Conservation (phyloP, 2,113 vertebrate genomes). For the Dasypus novemcinctus region DNA sequence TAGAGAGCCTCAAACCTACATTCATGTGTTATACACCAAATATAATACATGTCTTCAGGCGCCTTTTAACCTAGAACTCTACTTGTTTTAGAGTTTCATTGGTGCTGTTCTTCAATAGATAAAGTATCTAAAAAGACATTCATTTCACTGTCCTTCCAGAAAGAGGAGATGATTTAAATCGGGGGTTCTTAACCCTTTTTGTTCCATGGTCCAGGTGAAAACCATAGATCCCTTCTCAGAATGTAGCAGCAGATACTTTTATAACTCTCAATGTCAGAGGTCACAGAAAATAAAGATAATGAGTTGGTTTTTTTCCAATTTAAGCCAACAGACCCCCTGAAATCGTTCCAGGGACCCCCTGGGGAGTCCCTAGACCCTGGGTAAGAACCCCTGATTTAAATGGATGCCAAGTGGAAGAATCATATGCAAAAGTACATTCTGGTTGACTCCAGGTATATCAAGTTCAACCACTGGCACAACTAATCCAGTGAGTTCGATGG, state of each 20-base stretch:
- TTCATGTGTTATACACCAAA: neutral
- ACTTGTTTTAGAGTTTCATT: neutral
- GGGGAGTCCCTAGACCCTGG: too few species aligned
- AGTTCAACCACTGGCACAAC: neutral
- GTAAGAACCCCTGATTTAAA: neutral
- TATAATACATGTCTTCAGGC: neutral
- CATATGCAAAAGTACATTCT: neutral
- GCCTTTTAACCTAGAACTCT: neutral
- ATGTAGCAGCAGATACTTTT: too few species aligned
- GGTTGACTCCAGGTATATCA: neutral
- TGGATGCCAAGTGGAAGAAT: neutral
- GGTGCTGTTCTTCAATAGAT: neutral
- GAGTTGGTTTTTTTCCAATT: too few species aligned
- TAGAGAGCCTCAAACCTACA: neutral
- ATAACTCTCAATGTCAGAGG: too few species aligned
- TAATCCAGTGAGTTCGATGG: neutral
- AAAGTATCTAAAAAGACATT: neutral
- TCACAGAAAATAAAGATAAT: too few species aligned
- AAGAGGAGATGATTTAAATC: neutral
- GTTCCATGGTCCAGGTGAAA: too few species aligned
- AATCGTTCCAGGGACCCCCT: too few species aligned
- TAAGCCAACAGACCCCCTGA: too few species aligned
- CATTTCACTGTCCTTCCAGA: neutral
- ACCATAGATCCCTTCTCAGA: too few species aligned
- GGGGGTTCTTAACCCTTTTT: too few species aligned